A percentile compares a stretch with the other conserved stretches of the same genome.
Evolutionary conservation across 2,113 vertebrate genomes (phyloP).

Genomic region (Coptodon rendalli): DNA sequence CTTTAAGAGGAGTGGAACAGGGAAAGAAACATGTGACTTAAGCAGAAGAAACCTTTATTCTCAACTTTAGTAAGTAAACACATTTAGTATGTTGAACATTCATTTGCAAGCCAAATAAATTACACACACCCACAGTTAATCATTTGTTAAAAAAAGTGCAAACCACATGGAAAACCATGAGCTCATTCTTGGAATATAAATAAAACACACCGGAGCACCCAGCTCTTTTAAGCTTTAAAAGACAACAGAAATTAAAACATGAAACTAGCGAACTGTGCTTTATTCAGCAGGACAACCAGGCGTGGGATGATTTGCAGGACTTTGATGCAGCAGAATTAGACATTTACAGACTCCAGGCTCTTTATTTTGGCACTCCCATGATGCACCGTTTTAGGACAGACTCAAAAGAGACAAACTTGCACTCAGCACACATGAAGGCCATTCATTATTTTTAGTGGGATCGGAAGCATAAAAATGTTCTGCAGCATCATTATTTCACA

Average conservation of each 20-base stretch:
- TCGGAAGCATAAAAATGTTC: not conserved
- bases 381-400: slow-evolving; percentile 2
- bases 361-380: slow-evolving; percentile 11
- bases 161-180: slow-evolving; percentile 16
- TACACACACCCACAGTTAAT: slow-evolving; percentile 21
- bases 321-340: not conserved
- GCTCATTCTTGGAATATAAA: slow-evolving; percentile 22
- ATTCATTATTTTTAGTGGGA: slow-evolving; percentile 1
- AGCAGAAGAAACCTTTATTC: slow-evolving; percentile 53
- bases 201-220: not conserved
- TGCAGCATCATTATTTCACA: not conserved
- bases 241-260: not conserved
- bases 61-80: slow-evolving; percentile 24
- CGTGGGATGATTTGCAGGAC: not conserved
- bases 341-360: not conserved
- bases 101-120: slow-evolving; percentile 45
- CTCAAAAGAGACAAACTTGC: not conserved
- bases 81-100: slow-evolving; percentile 34
- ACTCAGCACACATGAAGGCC: not conserved
- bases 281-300: not conserved
- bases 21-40: not conserved
- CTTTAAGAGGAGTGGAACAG: not conserved
- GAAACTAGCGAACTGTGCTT: not conserved
- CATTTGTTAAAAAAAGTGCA: slow-evolving; percentile 39
- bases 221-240: not conserved